Evolutionary conservation across 2,113 vertebrate species (phyloP), one percentile per base, ranked within the genome.

Genomic region (Melanerpes formicivorus): DNA sequence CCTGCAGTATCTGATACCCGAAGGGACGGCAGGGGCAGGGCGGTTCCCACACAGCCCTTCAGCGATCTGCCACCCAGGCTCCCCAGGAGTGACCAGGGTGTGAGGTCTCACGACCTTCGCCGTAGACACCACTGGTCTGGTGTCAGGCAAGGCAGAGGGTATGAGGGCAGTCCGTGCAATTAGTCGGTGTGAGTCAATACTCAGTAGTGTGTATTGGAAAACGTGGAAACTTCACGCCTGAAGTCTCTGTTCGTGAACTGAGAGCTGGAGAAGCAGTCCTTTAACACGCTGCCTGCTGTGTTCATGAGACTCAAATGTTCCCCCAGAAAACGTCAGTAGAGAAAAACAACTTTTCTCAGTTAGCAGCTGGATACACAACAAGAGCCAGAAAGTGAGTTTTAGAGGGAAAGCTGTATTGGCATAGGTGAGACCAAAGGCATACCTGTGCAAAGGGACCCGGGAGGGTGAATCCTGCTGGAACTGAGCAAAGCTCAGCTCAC

Each of bases 381-480:
- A 25, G 52, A 30, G 16, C 11, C 48, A 5, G 9, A 44, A 59
- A 59, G 34, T 21, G 37, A 1, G 40, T 71, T 83, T 86, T 52
- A 13, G 9, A 18, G 46, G 42, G 30, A 55, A 42, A 29, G 30
- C 7, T 59, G 26, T 5, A 14, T 27, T 19, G 8, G 15, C 11
- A 1, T 8, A 18, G 55, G 29, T 32, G 58, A 44, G 40, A 29
- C 37, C 52, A 16, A 0, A 2, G 1, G 6, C 25, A 0, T 30
- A 32, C 9, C 7, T 8, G 48, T 34, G 32, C 32, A 2, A 3
- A 18, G 59, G 66, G 17, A 25, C 9, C 0, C 15, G 55, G 1
- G 44, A 22, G 55, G 18, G 34, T 15, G 56, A 59, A 10, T 67
- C 62, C 42, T 18, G 0, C 27, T 10, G 73, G 83, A 32, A 48